Conservation (phyloP, 2,888 invertebrate genomes). For the Pegoplata infirma region DNA sequence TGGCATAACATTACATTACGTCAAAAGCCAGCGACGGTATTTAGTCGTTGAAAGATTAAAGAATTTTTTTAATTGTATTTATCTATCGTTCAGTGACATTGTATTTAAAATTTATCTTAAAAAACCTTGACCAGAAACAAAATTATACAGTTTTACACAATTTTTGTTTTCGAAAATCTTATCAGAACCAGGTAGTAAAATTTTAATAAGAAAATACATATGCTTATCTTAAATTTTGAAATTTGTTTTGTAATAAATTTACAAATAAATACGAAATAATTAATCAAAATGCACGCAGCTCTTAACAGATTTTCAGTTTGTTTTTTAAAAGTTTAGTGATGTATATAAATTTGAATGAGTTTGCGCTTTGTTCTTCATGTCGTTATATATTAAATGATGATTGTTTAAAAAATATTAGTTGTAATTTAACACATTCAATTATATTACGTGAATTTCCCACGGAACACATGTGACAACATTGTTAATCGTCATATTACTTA, state of each 20-base stretch:
- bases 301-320: not conserved
- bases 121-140: not conserved
- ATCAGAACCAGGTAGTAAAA: not conserved
- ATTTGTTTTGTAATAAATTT: not conserved
- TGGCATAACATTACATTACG: too few relatives aligned
- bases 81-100: not conserved
- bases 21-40: too few relatives aligned
- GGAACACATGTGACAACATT: conserved; percentile 8
- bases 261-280: too few relatives aligned
- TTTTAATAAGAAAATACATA: not conserved
- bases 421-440: conserved; percentile 3
- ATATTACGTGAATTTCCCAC: conserved; percentile 40
- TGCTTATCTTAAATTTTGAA: not conserved
- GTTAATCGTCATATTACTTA: too few relatives aligned
- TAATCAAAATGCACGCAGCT: not conserved
- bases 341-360: too few relatives aligned
- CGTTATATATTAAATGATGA: too few relatives aligned
- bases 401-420: not conserved
- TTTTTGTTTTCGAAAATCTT: too few relatives aligned
- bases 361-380: too few relatives aligned
- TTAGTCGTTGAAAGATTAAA: too few relatives aligned
- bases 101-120: not conserved
- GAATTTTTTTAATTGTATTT: not conserved
- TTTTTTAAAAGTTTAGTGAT: not conserved
- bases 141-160: not conserved